Evolutionary conservation across 2,888 invertebrate genomes (phyloP).

Genomic region (Caenorhabditis sp.): DNA sequence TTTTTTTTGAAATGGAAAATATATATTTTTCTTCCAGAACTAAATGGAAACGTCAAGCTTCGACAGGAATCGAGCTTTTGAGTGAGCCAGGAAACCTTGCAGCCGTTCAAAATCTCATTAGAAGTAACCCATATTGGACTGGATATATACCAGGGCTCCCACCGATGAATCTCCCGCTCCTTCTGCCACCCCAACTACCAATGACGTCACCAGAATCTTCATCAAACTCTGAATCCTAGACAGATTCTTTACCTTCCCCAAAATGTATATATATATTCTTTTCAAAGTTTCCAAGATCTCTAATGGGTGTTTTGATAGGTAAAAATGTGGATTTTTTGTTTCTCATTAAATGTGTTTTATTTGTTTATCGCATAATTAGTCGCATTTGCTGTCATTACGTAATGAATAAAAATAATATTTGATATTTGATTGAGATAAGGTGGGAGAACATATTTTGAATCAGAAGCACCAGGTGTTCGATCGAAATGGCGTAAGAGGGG

Average conservation of each 20-base stretch:
- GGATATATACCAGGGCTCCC: conserved; percentile 8
- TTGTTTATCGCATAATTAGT: neutral
- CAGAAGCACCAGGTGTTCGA: conserved; percentile 40
- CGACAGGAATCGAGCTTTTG: conserved; percentile 92
- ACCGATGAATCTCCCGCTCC: conserved; percentile 12
- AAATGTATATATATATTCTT: neutral
- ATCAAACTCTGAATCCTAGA: conserved; percentile 20
- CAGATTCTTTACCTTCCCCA: neutral
- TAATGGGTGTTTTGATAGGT: neutral
- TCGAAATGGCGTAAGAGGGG: conserved; percentile 11
- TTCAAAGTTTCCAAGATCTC: neutral
- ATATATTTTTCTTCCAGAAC: conserved; percentile 78
- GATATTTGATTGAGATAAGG: neutral
- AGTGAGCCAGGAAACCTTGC: conserved; percentile 98
- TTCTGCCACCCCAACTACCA: conserved; percentile 15
- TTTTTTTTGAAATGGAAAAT: too few relatives aligned
- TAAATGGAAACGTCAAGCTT: conserved; percentile 98
- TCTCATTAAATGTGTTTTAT: too few relatives aligned
- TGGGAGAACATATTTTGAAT: conserved; percentile 6
- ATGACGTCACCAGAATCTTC: conserved; percentile 23
- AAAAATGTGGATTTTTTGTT: too few relatives aligned
- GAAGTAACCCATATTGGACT: conserved; percentile 69
- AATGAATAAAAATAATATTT: conserved; percentile 2
- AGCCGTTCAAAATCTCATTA: conserved; percentile 83
- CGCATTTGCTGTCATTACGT: conserved; percentile 4